These are phyloP conservation scores for Merluccius polli DNA, from an alignment of 2,797 vertebrate species.

Conservation along the genomic window DNA sequence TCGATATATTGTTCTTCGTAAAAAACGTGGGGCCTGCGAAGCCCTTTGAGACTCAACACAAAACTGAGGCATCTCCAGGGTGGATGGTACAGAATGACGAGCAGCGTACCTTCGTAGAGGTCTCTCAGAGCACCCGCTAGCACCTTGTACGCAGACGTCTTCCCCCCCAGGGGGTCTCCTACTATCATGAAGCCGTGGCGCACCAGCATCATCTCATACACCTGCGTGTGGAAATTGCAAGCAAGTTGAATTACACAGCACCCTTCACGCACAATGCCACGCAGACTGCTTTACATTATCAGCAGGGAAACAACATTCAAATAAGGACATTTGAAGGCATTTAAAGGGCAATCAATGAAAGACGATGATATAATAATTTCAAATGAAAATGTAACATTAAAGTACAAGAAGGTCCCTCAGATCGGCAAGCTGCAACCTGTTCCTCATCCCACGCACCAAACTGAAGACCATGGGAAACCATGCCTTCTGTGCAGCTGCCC, in stretches of 20 bases:
- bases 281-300: neutral
- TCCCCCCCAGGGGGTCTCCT: conserved; percentile 86
- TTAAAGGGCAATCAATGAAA: neutral
- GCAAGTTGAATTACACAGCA: conserved; percentile 9
- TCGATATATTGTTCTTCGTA: no score
- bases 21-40: neutral
- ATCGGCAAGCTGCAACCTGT: no score
- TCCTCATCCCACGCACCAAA: no score
- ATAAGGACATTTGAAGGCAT: neutral
- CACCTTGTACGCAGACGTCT: conserved; percentile 87
- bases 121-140: conserved; percentile 82
- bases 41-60: neutral
- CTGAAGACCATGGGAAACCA: no score
- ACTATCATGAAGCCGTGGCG: conserved; percentile 95
- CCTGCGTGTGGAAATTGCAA: conserved; percentile 59
- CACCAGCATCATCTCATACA: conserved; percentile 96
- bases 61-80: neutral
- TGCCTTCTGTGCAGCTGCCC: no score
- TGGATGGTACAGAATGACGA: neutral
- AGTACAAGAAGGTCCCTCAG: no score
- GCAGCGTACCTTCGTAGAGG: conserved; percentile 71
- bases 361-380: neutral
- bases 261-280: neutral
- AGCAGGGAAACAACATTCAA: no score
- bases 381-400: neutral